These are phyloP conservation scores for Punctoribates punctum DNA, from an alignment of 2,888 invertebrate species.

Conservation along the genomic window DNA sequence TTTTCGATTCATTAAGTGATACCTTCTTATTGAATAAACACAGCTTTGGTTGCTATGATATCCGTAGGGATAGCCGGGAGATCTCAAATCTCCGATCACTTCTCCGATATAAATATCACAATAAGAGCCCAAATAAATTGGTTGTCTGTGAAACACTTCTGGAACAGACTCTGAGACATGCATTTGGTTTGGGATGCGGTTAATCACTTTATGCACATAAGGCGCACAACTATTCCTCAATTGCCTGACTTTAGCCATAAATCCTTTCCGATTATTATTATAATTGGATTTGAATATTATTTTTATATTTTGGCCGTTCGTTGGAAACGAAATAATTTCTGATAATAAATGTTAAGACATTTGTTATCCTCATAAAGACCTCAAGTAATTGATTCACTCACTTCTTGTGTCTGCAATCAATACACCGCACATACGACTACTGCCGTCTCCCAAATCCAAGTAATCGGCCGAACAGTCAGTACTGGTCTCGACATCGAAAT, in stretches of 20 bases:
- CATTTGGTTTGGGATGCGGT: neutral
- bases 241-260: constrained; percentile 47
- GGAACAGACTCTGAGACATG: neutral
- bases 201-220: neutral
- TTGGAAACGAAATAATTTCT: constrained; percentile 8
- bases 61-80: constrained; percentile 46
- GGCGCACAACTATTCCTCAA: constrained; percentile 45
- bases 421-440: constrained; percentile 45
- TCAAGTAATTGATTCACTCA: constrained; percentile 38
- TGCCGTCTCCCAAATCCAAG: constrained; percentile 46
- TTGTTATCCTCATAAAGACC: too few species aligned
- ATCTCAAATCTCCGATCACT: constrained; percentile 44
- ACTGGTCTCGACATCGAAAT: constrained; percentile 47
- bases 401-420: constrained; percentile 47
- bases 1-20: neutral
- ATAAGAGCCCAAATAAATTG: constrained; percentile 39
- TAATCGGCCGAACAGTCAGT: constrained; percentile 47
- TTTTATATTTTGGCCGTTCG: constrained; percentile 43
- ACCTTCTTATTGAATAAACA: constrained; percentile 43
- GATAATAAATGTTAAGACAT: neutral
- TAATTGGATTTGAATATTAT: constrained; percentile 46
- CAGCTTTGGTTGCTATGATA: constrained; percentile 46
- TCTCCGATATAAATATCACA: constrained; percentile 47
- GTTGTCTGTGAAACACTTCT: constrained; percentile 24
- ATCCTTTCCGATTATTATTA: constrained; percentile 45